phyloP scores from a whole-genome alignment of 2,113 vertebrate genomes.

The Paradisaea rubra region DNA sequence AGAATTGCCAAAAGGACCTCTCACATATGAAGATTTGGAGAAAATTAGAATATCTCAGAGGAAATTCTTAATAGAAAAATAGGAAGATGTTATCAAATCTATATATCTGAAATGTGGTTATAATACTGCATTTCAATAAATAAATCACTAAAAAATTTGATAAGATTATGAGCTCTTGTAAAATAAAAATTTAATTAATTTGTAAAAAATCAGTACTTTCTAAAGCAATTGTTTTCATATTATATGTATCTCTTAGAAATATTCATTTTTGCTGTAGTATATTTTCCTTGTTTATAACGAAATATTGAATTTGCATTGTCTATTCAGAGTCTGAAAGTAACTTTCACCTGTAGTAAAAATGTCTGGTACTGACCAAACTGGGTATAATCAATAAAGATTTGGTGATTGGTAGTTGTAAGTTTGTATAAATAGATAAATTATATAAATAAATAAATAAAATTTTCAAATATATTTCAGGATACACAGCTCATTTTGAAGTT shows the following conservation, averaged over 20 bases:
- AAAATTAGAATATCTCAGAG: conserved; percentile 77
- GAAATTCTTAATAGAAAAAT: conserved; percentile 76
- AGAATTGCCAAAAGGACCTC: conserved; percentile 74
- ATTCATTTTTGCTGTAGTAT: background rate
- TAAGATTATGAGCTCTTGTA: background rate
- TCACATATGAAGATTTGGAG: conserved; percentile 83
- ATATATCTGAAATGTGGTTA: background rate
- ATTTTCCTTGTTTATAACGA: background rate
- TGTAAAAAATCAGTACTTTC: background rate
- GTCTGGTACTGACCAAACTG: background rate
- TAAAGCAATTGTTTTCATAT: background rate
- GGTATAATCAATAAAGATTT: background rate
- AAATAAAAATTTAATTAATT: background rate
- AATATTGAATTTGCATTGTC: background rate
- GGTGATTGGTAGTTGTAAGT: background rate
- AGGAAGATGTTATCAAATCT: background rate
- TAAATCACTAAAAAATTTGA: background rate
- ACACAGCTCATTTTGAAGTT: background rate
- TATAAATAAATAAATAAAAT: background rate
- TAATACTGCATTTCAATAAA: conserved; percentile 16
- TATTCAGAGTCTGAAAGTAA: background rate
- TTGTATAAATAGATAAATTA: background rate
- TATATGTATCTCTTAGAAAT: background rate
- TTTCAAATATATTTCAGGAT: background rate
- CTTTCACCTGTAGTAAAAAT: background rate